Evolutionary conservation across 92 coral and sea anemone genomes (phyloP), one percentile per base, ranked within the genome.

Genomic region (Heliopora coerulea): DNA sequence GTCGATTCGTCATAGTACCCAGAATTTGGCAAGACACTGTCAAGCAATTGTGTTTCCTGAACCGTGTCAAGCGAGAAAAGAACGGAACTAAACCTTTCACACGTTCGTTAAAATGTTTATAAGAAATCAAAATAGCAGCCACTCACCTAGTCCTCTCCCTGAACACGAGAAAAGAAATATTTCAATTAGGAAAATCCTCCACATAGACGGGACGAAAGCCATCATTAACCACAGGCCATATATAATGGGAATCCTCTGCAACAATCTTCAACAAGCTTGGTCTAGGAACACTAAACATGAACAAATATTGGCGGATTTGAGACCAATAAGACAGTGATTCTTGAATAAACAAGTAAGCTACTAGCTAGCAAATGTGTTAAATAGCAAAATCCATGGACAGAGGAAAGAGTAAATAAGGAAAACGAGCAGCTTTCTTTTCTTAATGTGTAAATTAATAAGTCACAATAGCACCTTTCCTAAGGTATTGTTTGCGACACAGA

Each of bases 11-110:
- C n/a, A 33, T 28, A 65, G 72, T 35, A 54, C 11, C 56, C 42
- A 23, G 37, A 48, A 67, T 67, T 67, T 28, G 59, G 19, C 25
- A 41, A 37, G 26, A 34, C 20, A 49, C 29, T 48, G 41, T 33
- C 44, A 49, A 63, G 54, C 20, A 19, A 70, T 70, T 57, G 58
- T 70, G 77, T 70, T 70, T 70, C 77, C 77, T 70, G 77, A 52
- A 28, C 62, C 77, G 63, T 70, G 42, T 70, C 77, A 57, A 42
- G 32, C 63, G 26, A 23, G 63, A 30, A 54, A 54, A 39, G 77
- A 70, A 27, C 77, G 77, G 77, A 70, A 70, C 58, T 70, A 15
- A 59, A 33, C 56, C 28, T 52, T 70, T 70, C 32, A 25, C 77
- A 70, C 63, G 63, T 70, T 50, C 15, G n/a, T 6, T n/a, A 46